These are phyloP conservation scores for Oncopodura yosiiana DNA, from an alignment of 1,140 invertebrate species.

Conservation along the genomic window DNA sequence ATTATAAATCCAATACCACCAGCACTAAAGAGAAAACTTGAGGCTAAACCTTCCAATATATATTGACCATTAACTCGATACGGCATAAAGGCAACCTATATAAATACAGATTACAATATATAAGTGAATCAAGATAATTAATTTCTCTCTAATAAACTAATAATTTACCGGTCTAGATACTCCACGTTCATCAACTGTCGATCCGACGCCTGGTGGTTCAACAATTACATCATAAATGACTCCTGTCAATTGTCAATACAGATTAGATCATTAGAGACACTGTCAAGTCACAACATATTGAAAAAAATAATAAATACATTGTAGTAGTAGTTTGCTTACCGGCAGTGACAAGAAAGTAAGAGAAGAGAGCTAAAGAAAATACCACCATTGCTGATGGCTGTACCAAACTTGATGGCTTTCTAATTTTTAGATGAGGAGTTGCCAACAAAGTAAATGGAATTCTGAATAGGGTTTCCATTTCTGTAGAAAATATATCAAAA, in stretches of 20 bases:
- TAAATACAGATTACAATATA: conserved; percentile 10
- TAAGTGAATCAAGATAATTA: conserved; percentile 6
- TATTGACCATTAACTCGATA: conserved; percentile 97
- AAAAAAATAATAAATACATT: conserved; percentile 4
- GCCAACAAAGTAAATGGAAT: conserved; percentile 74
- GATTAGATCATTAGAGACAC: background rate
- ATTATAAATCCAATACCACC: conserved; percentile 95
- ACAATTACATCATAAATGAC: conserved; percentile 98
- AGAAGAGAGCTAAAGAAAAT: conserved; percentile 77
- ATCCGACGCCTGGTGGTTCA: conserved; percentile 93
- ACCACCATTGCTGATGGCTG: conserved; percentile 88
- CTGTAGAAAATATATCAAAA: too few species aligned
- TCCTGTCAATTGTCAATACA: conserved; percentile 52
- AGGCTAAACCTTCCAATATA: conserved; percentile 96
- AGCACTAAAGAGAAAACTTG: conserved; percentile 90
- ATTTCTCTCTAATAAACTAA: conserved; percentile 4
- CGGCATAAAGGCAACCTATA: conserved; percentile 91
- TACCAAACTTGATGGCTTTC: conserved; percentile 79
- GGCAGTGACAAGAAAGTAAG: conserved; percentile 96
- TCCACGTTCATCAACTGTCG: conserved; percentile 92
- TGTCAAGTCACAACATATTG: background rate
- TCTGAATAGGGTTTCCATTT: conserved; percentile 41
- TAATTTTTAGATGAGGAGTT: conserved; percentile 85
- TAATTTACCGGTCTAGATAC: conserved; percentile 74
- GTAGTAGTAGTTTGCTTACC: conserved; percentile 51